Percentiles rank a stretch among this genome's conserved stretches.
These are phyloP conservation scores for Cataglyphis hispanica DNA, from an alignment of 1,140 invertebrate genomes.

Conservation along the genomic window DNA sequence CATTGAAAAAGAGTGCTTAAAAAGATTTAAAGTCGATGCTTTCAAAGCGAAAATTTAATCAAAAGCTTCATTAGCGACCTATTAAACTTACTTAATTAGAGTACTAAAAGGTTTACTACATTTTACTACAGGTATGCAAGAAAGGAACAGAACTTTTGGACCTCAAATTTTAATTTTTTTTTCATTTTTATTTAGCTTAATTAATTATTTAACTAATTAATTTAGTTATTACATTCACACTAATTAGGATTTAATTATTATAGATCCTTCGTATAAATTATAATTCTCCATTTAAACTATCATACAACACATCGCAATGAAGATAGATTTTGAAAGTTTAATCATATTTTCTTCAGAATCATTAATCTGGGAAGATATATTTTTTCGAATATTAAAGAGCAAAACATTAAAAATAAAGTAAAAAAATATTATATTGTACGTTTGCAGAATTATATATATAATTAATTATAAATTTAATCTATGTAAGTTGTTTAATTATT, in stretches of 20 bases:
- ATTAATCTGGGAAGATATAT: neutral
- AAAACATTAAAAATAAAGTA: neutral
- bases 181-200: neutral
- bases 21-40: constrained; percentile 42
- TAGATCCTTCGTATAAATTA: neutral
- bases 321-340: neutral
- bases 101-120: constrained; percentile 32
- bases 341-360: neutral
- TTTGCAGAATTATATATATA: neutral
- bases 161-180: neutral
- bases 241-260: too few species aligned
- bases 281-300: neutral
- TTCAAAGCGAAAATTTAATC: constrained; percentile 55
- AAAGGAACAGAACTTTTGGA: constrained; percentile 11
- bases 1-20: constrained; percentile 29
- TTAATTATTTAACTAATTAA: neutral
- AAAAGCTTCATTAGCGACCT: constrained; percentile 52
- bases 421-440: neutral
- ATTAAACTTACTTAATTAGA: constrained; percentile 63
- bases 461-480: neutral
- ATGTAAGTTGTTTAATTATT: neutral
- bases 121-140: neutral
- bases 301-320: neutral
- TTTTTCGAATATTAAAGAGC: neutral
- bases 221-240: neutral